Conservation (phyloP, 2,113 vertebrate species). For the Sinocyclocheilus anshuiensis region DNA sequence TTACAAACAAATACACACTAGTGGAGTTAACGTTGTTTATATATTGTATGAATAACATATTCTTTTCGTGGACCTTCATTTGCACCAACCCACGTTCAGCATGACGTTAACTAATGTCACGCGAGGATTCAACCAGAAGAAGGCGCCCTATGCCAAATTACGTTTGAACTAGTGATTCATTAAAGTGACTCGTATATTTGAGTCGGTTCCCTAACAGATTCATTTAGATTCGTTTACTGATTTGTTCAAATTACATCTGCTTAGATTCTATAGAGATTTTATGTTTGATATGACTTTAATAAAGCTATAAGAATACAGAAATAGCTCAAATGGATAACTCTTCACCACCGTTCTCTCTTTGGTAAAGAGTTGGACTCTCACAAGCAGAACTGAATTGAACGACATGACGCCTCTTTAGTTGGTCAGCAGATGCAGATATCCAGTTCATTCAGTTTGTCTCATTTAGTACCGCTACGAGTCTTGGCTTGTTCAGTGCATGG, state of each 20-base stretch:
- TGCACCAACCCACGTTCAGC: neutral
- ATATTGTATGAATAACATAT: no score
- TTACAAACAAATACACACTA: neutral
- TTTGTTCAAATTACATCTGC: no score
- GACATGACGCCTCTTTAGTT: neutral
- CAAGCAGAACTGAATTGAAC: neutral
- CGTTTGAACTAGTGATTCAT: neutral
- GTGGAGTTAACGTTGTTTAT: neutral
- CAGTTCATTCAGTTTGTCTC: neutral
- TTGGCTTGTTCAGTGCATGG: neutral
- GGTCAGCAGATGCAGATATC: neutral
- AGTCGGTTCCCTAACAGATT: neutral
- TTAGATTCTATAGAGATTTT: no score
- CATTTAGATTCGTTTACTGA: no score
- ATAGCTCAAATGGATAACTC: no score
- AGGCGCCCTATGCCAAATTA: neutral
- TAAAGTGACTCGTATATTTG: neutral
- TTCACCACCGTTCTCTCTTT: no score
- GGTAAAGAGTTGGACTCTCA: no score
- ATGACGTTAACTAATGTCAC: neutral
- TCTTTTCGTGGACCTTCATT: neutral
- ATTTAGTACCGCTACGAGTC: neutral
- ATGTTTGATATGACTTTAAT: no score
- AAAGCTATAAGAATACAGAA: no score
- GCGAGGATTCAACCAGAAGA: neutral